A percentile compares a stretch with the other conserved stretches of the same genome.
phyloP scores from a whole-genome alignment of 2,888 invertebrate genomes.

The Sinotaia quadrata region DNA sequence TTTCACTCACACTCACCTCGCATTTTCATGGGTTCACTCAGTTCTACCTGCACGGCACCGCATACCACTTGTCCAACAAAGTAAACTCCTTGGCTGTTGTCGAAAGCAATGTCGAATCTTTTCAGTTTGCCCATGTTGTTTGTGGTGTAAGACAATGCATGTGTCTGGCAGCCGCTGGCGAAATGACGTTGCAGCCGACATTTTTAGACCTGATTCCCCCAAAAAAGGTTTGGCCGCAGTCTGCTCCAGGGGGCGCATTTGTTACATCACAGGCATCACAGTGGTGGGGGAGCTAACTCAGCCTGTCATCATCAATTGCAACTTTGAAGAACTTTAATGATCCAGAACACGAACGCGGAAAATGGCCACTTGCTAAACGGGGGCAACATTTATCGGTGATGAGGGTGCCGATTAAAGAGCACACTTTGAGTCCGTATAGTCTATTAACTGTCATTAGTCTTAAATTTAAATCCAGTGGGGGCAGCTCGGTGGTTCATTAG shows the following conservation, averaged over 20 bases:
- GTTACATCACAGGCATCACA: too few species aligned
- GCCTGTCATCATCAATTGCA: too few species aligned
- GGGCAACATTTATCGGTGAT: too few species aligned
- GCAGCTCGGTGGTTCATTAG: too few species aligned
- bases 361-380: too few species aligned
- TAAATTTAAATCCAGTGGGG: too few species aligned
- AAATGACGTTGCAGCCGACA: constrained; percentile 3
- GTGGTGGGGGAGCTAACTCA: too few species aligned
- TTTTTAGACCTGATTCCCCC: neutral
- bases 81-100: constrained; percentile 29
- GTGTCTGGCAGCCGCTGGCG: neutral
- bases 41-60: constrained; percentile 33
- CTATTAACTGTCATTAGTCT: too few species aligned
- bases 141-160: neutral
- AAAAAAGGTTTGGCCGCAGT: neutral
- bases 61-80: constrained; percentile 32
- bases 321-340: too few species aligned
- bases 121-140: constrained; percentile 34
- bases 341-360: too few species aligned
- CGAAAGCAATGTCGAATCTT: constrained; percentile 33
- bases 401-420: too few species aligned
- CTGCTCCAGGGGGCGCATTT: neutral
- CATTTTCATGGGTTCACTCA: constrained; percentile 39
- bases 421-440: too few species aligned
- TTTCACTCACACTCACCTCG: constrained; percentile 40